Percentiles rank a stretch among this genome's conserved stretches.
phyloP scores from a whole-genome alignment of 2,888 invertebrate species.

The Caenorhabditis doughertyi region DNA sequence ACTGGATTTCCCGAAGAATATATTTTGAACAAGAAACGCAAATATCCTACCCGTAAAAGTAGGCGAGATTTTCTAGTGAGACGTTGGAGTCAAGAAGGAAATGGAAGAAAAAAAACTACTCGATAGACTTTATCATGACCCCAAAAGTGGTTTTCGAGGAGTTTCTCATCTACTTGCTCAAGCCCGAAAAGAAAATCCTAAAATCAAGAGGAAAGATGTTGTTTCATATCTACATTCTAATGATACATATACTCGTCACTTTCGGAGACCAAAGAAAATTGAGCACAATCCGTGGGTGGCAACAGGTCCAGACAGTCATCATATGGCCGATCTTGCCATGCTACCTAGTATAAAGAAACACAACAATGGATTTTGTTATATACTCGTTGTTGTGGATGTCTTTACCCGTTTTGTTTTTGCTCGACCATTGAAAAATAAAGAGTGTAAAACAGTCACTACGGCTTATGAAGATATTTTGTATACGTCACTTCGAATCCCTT shows the following conservation, averaged over 20 bases:
- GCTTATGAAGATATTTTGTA: conserved; percentile 15
- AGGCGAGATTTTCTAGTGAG: too few relatives aligned
- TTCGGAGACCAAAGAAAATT: not conserved
- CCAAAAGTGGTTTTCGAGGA: conserved; percentile 3
- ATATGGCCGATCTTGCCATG: conserved; percentile 31
- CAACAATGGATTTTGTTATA: conserved; percentile 21
- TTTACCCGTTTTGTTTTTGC: conserved; percentile 29
- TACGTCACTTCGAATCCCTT: not conserved
- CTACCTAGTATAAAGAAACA: not conserved
- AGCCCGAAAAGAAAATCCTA: not conserved
- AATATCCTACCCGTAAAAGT: too few relatives aligned
- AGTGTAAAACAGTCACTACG: not conserved
- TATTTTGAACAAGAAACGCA: conserved; percentile 7
- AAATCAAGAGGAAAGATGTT: not conserved
- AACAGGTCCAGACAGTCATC: conserved; percentile 17
- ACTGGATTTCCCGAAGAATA: conserved; percentile 6
- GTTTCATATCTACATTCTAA: too few relatives aligned
- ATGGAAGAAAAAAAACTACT: not conserved
- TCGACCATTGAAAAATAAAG: conserved; percentile 17
- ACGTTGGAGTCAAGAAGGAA: too few relatives aligned
- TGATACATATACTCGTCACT: conserved; percentile 29
- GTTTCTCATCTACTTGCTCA: not conserved
- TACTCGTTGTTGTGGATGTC: conserved; percentile 29
- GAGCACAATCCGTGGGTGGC: conserved; percentile 18
- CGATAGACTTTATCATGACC: not conserved